Base-by-base conservation (phyloP, 2,888 invertebrate species). In the Ophraella communa region DNA sequence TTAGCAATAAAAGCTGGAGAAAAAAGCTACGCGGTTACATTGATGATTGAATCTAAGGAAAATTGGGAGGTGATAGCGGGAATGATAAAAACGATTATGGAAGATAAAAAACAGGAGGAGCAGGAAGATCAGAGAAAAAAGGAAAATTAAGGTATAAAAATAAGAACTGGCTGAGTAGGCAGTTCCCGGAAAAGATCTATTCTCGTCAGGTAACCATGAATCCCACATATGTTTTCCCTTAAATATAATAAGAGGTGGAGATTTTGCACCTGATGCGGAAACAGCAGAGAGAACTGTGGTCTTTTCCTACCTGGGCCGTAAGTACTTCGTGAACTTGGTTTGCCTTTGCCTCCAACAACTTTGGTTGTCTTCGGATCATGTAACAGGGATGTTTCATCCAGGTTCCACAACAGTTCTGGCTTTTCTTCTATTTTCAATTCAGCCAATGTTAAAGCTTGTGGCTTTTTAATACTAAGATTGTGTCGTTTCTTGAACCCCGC, bases 391-490 rank as follows among this genome's bases (percentile, higher is more conserved):
- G 54, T 54, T 35, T 54, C 35, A 33, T 33, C 33, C 10, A 10
- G n/a, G n/a, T 33, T 33, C 3, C n/a, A n/a, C 4, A 33, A n/a
- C 5, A 5, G 8, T 8, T 8, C 5, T 27, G 27, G 27, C 8
- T 27, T 27, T 5, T 27, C 14, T 27, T 11, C 17, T 33, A 52
- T 30, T 33, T 52, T 18, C 14, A 52, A 52, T 10, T 52, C 33
- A 30, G 5, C 10, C 1, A 33, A 18, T 27, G 27, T 33, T 14
- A 14, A 11, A 14, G 24, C 52, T 11, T 30, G 52, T 24, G 8
- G 52, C 17, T 52, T 52, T 24, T 30, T 24, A 14, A 52, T 21
- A 30, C 30, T 4, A 52, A 52, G 33, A 52, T 52, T 52, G 8
- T 27, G 52, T 52, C 52, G 52, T 52, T 52, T 52, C 30, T 14